Evolutionary conservation across 2,888 invertebrate genomes (phyloP).

Genomic region (Clivina fossor): DNA sequence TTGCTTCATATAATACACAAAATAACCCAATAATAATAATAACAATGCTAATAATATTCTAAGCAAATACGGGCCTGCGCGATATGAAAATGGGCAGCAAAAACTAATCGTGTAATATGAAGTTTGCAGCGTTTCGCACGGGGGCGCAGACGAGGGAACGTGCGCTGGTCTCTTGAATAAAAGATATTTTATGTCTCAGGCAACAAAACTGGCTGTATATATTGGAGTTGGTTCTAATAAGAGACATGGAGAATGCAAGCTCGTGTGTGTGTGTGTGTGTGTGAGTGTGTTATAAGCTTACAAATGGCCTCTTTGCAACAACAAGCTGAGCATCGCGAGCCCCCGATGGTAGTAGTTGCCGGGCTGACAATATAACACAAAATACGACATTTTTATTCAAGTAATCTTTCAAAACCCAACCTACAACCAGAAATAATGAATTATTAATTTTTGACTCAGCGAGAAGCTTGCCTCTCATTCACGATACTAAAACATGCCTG

Average conservation of each 20-base stretch:
- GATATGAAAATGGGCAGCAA: too few species aligned
- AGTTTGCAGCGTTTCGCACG: neutral
- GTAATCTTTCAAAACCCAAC: constrained; percentile 34
- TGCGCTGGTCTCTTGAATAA: constrained; percentile 47
- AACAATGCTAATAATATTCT: too few species aligned
- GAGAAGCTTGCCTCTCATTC: neutral
- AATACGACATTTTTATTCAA: constrained; percentile 35
- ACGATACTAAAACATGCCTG: neutral
- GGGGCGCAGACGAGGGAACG: neutral
- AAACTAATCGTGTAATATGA: constrained; percentile 47
- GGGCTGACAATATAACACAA: constrained; percentile 34
- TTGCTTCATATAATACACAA: too few species aligned
- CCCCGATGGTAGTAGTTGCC: too few species aligned
- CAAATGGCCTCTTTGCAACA: constrained; percentile 48
- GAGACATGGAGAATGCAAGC: too few species aligned
- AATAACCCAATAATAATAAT: too few species aligned
- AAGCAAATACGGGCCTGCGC: too few species aligned
- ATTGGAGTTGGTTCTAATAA: constrained; percentile 47
- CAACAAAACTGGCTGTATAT: constrained; percentile 46
- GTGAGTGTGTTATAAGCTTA: constrained; percentile 49
- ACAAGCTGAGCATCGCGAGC: constrained; percentile 16
- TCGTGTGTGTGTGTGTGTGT: too few species aligned
- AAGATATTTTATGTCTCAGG: constrained; percentile 48
- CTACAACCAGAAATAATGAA: constrained; percentile 34
- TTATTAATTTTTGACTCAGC: constrained; percentile 34